A percentile compares a stretch with the other conserved stretches of the same genome.
Conservation (phyloP, 2,888 invertebrate genomes). For the Aplocera efformata region DNA sequence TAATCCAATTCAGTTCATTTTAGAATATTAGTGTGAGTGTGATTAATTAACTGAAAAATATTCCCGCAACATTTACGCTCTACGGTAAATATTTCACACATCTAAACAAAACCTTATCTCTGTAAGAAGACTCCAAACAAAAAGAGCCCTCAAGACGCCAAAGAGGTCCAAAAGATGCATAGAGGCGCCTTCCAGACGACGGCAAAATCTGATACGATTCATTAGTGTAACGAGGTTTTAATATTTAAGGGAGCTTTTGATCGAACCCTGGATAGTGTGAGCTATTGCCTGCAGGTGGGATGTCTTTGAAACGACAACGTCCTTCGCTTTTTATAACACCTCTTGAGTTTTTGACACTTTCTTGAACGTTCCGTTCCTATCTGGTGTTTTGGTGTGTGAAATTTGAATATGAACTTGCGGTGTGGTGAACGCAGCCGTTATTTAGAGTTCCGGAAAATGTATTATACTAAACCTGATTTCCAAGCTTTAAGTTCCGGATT, state of each 20-base stretch:
- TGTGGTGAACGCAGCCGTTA: too few species aligned
- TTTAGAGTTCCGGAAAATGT: too few species aligned
- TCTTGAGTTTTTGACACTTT: constrained; percentile 50
- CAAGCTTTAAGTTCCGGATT: too few species aligned
- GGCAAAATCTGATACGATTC: constrained; percentile 79
- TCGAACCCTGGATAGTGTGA: constrained; percentile 68
- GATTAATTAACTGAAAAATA: too few species aligned
- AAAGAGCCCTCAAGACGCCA: constrained; percentile 53
- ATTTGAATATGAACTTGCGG: too few species aligned
- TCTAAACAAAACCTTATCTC: constrained; percentile 27
- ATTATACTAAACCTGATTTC: too few species aligned
- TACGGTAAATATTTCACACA: constrained; percentile 11
- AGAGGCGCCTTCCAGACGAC: constrained; percentile 53
- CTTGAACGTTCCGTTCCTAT: constrained; percentile 13
- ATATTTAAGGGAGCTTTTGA: constrained; percentile 73
- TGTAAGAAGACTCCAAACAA: constrained; percentile 42
- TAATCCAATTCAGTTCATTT: too few species aligned
- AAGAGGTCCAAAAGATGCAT: constrained; percentile 62
- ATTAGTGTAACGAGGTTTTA: constrained; percentile 79
- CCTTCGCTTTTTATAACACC: constrained; percentile 41
- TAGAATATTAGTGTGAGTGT: too few species aligned
- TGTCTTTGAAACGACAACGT: constrained; percentile 44
- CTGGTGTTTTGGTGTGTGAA: neutral
- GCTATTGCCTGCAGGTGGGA: constrained; percentile 47
- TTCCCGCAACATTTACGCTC: neutral